These are phyloP conservation scores for Bergia sp. DNA, from an alignment of 92 coral and sea anemone genomes.

Conservation along the genomic window DNA sequence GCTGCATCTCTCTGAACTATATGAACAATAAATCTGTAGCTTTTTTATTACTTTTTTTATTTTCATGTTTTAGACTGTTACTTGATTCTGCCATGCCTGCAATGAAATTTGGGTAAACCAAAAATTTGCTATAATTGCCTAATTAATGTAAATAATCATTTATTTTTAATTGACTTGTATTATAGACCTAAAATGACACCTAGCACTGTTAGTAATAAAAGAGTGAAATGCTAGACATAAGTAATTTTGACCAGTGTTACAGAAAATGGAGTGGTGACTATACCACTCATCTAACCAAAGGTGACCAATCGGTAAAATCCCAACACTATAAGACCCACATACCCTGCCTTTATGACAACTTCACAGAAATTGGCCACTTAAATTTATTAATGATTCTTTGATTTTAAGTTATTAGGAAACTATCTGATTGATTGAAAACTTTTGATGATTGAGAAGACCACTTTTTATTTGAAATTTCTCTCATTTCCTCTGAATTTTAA, in stretches of 20 bases:
- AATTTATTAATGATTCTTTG: too few species aligned
- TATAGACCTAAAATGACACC: neutral
- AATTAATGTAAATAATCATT: slow-evolving; percentile 12
- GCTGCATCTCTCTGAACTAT: slow-evolving; percentile 43
- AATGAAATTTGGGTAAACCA: too few species aligned
- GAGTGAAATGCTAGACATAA: slow-evolving; percentile 3
- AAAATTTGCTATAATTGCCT: neutral
- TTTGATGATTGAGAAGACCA: too few species aligned
- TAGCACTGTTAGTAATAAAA: neutral
- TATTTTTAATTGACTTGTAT: neutral
- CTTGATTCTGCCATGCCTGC: too few species aligned
- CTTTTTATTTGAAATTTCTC: too few species aligned
- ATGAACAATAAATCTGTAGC: slow-evolving; percentile 9
- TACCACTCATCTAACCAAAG: neutral
- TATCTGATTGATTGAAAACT: too few species aligned
- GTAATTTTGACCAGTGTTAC: slow-evolving; percentile 12
- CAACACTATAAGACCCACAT: too few species aligned
- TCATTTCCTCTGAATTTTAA: too few species aligned
- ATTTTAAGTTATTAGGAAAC: too few species aligned
- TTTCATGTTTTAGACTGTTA: neutral
- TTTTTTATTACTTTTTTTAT: neutral
- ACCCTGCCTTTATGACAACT: too few species aligned
- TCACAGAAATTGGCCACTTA: too few species aligned
- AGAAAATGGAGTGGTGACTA: slow-evolving; percentile 13
- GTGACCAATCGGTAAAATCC: too few species aligned